Conservation (phyloP, 2,797 vertebrate genomes). For the Characodon lateralis region DNA sequence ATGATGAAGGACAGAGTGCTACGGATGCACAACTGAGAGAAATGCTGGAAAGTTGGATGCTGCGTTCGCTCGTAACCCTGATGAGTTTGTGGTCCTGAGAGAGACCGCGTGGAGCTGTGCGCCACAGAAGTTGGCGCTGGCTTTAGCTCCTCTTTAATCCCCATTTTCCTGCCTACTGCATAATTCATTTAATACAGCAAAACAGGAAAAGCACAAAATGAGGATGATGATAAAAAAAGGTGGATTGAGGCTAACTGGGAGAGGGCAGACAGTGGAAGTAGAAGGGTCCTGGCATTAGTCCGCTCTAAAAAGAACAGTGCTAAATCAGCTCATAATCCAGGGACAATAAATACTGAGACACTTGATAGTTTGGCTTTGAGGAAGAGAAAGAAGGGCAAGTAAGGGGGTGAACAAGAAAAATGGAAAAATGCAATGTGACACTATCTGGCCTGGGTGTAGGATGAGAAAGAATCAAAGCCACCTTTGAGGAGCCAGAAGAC, state of each 20-base stretch:
- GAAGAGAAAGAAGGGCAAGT: constrained; percentile 33
- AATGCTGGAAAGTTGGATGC: constrained; percentile 32
- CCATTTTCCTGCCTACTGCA: constrained; percentile 66
- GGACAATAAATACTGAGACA: constrained; percentile 54
- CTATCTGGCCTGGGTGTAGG: constrained; percentile 64
- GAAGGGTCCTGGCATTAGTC: constrained; percentile 46
- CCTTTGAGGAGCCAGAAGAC: constrained; percentile 78
- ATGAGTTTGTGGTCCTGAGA: constrained; percentile 63
- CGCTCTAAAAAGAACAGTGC: constrained; percentile 46
- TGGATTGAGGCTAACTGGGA: constrained; percentile 63
- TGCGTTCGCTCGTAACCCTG: constrained; percentile 58
- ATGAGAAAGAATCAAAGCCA: constrained; percentile 80
- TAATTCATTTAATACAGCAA: constrained; percentile 74
- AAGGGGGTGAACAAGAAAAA: constrained; percentile 35
- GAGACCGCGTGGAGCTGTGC: constrained; percentile 50
- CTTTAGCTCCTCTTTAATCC: constrained; percentile 74
- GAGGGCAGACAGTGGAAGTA: constrained; percentile 14
- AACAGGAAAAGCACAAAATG: constrained; percentile 65
- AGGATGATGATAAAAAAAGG: constrained; percentile 64
- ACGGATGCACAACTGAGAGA: constrained; percentile 51
- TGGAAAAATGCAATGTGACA: constrained; percentile 70
- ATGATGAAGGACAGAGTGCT: constrained; percentile 41
- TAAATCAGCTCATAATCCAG: constrained; percentile 56
- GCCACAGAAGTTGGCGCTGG: constrained; percentile 63
- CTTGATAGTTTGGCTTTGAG: constrained; percentile 55